Evolutionary conservation across 2,888 invertebrate species (phyloP).

Genomic region (Prenolepis imparis): DNA sequence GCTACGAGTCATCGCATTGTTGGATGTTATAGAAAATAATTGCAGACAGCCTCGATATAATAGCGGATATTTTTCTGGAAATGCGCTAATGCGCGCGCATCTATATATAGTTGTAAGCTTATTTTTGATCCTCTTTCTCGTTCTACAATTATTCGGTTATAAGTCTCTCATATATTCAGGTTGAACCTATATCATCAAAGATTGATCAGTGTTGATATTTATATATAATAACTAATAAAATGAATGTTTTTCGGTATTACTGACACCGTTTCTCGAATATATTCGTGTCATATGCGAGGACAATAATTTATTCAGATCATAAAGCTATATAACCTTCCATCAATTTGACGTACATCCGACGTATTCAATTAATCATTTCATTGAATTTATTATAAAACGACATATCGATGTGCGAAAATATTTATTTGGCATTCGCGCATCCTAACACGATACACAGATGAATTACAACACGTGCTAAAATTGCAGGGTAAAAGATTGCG

Average conservation of each 20-base stretch:
- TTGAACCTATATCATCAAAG: constrained; percentile 8
- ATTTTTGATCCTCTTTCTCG: neutral
- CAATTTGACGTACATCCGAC: constrained; percentile 33
- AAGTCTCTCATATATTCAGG: neutral
- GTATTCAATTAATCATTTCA: constrained; percentile 46
- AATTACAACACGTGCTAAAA: constrained; percentile 39
- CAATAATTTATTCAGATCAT: constrained; percentile 53
- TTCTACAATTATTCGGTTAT: neutral
- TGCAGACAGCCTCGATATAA: neutral
- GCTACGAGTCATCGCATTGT: constrained; percentile 19
- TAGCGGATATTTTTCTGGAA: constrained; percentile 15
- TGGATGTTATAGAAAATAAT: constrained; percentile 55
- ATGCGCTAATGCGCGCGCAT: neutral
- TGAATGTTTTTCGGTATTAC: constrained; percentile 8
- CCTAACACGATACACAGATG: constrained; percentile 9
- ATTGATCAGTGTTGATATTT: constrained; percentile 33
- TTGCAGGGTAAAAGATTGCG: constrained; percentile 4
- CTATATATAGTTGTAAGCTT: neutral
- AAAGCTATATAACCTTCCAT: neutral
- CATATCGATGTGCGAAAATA: constrained; percentile 17
- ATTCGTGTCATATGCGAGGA: neutral
- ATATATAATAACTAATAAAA: constrained; percentile 43
- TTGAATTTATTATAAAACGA: constrained; percentile 34
- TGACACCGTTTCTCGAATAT: constrained; percentile 15
- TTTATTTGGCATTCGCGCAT: constrained; percentile 26